phyloP scores from a whole-genome alignment of 2,888 invertebrate species.

The Drosophila antonietae region DNA sequence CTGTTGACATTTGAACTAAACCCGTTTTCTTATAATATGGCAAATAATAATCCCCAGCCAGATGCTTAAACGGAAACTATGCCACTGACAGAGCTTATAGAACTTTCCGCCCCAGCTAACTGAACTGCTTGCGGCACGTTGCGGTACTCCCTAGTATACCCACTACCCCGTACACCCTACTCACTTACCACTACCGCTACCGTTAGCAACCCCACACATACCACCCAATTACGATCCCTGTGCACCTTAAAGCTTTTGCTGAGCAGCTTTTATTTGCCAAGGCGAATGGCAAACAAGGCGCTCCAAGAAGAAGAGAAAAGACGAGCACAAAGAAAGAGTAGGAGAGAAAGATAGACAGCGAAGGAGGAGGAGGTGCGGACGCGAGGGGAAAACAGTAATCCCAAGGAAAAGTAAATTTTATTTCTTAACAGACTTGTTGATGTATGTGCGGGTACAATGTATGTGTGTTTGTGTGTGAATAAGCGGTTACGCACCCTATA shows the following conservation, averaged over 20 bases:
- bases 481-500: conserved; percentile 35
- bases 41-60: conserved; percentile 78
- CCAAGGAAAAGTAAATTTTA: conserved; percentile 77
- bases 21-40: conserved; percentile 78
- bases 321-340: conserved; percentile 27
- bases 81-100: conserved; percentile 78
- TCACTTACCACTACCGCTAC: no score
- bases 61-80: conserved; percentile 75
- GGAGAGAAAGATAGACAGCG: neutral
- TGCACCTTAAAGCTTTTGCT: conserved; percentile 31
- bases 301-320: conserved; percentile 40
- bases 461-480: conserved; percentile 10
- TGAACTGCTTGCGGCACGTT: conserved; percentile 73
- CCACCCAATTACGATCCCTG: neutral
- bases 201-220: neutral
- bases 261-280: conserved; percentile 74
- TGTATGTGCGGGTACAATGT: conserved; percentile 38
- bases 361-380: neutral
- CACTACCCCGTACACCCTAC: neutral
- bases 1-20: conserved; percentile 79
- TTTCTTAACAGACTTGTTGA: conserved; percentile 77
- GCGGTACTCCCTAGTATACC: conserved; percentile 33
- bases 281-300: conserved; percentile 74
- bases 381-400: conserved; percentile 61
- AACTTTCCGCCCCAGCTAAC: conserved; percentile 75